phyloP scores from a whole-genome alignment of 2,888 invertebrate species.

The Glaucopsyche alexis region DNA sequence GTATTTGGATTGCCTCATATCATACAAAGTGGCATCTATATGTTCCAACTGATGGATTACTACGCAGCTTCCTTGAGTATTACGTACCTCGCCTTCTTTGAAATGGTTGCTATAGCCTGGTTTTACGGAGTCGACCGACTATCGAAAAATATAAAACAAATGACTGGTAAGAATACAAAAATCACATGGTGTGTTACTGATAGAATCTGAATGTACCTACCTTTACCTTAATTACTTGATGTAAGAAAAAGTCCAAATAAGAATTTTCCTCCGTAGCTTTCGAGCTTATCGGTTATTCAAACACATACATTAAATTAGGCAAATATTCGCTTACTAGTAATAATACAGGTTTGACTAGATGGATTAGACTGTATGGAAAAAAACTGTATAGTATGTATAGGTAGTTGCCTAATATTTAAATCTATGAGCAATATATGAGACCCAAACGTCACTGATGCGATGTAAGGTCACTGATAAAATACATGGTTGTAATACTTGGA shows the following conservation, averaged over 20 bases:
- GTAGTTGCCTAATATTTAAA: background rate
- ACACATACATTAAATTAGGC: background rate
- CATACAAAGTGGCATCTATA: constrained; percentile 93
- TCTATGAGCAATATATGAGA: background rate
- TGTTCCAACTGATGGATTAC: constrained; percentile 95
- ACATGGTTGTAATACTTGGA: background rate
- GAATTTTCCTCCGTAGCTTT: background rate
- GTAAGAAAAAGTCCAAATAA: too few relatives aligned
- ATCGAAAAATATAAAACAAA: constrained; percentile 91
- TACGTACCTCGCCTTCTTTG: constrained; percentile 95
- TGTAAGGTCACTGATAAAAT: constrained; percentile 20
- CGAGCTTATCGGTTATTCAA: background rate
- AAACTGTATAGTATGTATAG: background rate
- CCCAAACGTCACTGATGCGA: background rate
- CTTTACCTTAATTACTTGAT: too few relatives aligned
- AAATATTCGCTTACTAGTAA: background rate
- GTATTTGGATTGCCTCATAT: constrained; percentile 93
- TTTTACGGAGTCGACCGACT: constrained; percentile 91
- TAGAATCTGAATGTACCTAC: too few relatives aligned
- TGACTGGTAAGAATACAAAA: constrained; percentile 84
- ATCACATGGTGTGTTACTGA: background rate
- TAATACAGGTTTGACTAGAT: background rate
- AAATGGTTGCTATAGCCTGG: constrained; percentile 95
- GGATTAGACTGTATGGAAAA: constrained; percentile 1
- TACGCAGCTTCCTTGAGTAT: constrained; percentile 96